Conservation (phyloP, 2,797 vertebrate species). For the Parambassis ranga region DNA sequence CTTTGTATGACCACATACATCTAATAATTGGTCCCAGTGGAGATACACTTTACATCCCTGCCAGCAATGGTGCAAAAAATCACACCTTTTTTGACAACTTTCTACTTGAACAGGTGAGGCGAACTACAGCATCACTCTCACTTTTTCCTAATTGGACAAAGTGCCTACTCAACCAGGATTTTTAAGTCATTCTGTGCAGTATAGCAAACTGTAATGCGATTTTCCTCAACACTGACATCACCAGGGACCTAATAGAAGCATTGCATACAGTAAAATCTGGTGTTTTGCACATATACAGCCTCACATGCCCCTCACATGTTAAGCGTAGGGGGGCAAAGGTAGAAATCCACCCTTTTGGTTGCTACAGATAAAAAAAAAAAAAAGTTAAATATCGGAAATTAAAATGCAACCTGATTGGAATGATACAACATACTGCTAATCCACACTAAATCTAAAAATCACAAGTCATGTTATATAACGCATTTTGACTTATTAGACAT, state of each 20-base stretch:
- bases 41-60: background rate
- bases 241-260: no score
- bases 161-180: background rate
- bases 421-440: no score
- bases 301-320: no score
- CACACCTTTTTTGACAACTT: background rate
- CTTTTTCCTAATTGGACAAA: background rate
- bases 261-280: no score
- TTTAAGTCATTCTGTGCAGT: background rate
- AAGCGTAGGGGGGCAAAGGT: no score
- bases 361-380: no score
- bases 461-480: no score
- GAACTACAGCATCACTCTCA: background rate
- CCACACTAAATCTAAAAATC: no score
- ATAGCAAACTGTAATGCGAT: background rate
- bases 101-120: background rate
- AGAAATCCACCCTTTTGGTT: no score
- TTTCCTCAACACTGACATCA: background rate
- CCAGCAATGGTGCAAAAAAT: background rate
- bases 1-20: no score
- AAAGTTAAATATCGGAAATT: no score
- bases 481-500: background rate
- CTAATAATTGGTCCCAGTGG: background rate
- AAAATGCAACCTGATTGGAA: no score
- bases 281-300: background rate